These are phyloP conservation scores for Ciona savignyi DNA, from an alignment of 23 tunicate species.

Conservation along the genomic window DNA sequence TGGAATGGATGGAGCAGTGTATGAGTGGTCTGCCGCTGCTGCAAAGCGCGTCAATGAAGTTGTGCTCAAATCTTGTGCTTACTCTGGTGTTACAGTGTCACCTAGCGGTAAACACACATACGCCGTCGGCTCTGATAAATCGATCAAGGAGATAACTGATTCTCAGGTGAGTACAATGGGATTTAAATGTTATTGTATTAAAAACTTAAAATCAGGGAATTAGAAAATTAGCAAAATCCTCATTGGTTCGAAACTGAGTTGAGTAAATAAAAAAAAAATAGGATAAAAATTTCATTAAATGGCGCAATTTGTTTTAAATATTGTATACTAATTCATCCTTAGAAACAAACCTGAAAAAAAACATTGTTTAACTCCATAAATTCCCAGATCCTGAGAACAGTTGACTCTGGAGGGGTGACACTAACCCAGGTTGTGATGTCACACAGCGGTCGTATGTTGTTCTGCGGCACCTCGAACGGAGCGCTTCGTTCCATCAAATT, in stretches of 20 bases:
- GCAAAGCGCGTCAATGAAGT: slow-evolving; percentile 91
- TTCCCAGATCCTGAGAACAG: slow-evolving; percentile 62
- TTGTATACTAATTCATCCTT: too few species aligned
- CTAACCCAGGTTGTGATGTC: slow-evolving; percentile 84
- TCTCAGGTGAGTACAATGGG: slow-evolving; percentile 53
- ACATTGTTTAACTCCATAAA: background rate
- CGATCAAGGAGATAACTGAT: slow-evolving; percentile 91
- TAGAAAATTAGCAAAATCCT: too few species aligned
- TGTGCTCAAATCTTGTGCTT: slow-evolving; percentile 86
- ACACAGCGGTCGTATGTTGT: slow-evolving; percentile 86
- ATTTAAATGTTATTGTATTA: too few species aligned
- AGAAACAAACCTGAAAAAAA: background rate
- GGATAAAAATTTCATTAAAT: too few species aligned
- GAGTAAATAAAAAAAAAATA: too few species aligned
- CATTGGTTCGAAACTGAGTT: too few species aligned
- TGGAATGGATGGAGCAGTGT: slow-evolving; percentile 99
- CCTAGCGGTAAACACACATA: slow-evolving; percentile 93
- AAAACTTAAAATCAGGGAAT: too few species aligned
- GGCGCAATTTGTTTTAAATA: too few species aligned
- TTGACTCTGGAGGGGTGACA: slow-evolving; percentile 64
- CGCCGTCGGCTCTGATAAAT: slow-evolving; percentile 93
- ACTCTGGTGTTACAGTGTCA: slow-evolving; percentile 85
- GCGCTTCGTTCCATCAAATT: slow-evolving; percentile 77
- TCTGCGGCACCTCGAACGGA: slow-evolving; percentile 74
- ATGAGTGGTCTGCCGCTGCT: slow-evolving; percentile 93